Evolutionary conservation across 2,888 invertebrate genomes (phyloP), one percentile per base, ranked within the genome.

Genomic region (Suillia variegata): DNA sequence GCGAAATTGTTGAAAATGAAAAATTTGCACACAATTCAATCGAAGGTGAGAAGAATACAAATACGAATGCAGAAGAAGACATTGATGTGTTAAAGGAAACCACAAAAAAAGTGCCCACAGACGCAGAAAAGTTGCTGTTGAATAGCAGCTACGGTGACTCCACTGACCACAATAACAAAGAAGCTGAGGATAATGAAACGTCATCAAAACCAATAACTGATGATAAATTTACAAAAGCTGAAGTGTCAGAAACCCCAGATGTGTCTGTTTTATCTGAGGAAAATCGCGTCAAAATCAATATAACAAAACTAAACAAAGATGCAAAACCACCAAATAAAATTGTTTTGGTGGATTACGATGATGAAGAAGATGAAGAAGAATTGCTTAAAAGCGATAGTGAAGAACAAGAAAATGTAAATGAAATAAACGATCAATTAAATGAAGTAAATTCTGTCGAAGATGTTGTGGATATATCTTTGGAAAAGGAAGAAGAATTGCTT

Each of bases 401-500:
- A 21, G 22, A 3, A 26, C 3, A 33, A 10, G 49, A 56, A 58
- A 48, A 17, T 18, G 58, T 26, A 13, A 53, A 62, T 2, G 55
- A 53, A 8, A 56, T 56, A 38, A 18, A n/a, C 1, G 45, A 54
- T 8, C 52, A 58, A 56, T 48, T 56, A 24, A 52, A 51, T 26
- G 52, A 58, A 49, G 62, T 61, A 33, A 48, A 59, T 18, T 17
- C 20, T 8, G 38, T 24, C 18, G 38, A 58, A 49, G 22, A 56
- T n/a, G 4, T 38, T 38, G 38, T 5, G 2, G 13, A 20, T 18
- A 20, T 45, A 18, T 18, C 56, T 26, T 31, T 62, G 54, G 68
- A 67, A 33, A 66, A 63, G 58, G 69, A 67, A 56, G 64, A 63
- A 13, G 62, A 67, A 52, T 34, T 64, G 51, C 54, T 66, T 8